Percentiles rank a stretch among this genome's conserved stretches.
Evolutionary conservation across 2,113 vertebrate genomes (phyloP).

Genomic region (Eubucco bourcierii): DNA sequence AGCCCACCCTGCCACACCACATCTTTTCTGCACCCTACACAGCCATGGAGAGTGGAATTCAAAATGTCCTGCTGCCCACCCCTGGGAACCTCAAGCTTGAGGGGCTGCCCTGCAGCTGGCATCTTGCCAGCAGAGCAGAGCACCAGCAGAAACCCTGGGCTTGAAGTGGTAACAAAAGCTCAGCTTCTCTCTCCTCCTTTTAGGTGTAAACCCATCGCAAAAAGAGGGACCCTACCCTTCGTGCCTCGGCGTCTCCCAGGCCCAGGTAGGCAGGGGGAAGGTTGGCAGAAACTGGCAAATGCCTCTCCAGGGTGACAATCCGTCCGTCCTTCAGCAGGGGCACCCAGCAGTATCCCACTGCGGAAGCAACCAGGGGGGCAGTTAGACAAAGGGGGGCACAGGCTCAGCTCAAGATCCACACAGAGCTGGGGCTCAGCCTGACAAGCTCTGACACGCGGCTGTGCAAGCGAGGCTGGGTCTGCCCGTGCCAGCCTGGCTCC

Average conservation of each 20-base stretch:
- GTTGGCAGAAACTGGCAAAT: conserved; percentile 86
- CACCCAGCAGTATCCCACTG: conserved; percentile 92
- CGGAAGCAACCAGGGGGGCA: not conserved
- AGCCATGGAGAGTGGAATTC: not conserved
- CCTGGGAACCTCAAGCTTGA: not conserved
- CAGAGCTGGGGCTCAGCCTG: not conserved
- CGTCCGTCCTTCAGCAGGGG: conserved; percentile 90
- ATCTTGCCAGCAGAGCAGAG: not conserved
- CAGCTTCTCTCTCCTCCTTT: not conserved
- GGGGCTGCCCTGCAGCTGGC: not conserved
- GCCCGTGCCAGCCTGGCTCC: rapidly evolving
- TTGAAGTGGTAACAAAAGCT: not conserved
- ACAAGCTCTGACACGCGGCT: not conserved
- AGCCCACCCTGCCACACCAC: not conserved
- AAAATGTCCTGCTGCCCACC: not conserved
- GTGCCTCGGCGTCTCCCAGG: conserved; percentile 77
- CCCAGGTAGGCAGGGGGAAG: conserved; percentile 88
- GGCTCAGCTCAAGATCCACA: not conserved
- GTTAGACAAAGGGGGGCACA: rapidly evolving
- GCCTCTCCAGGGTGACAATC: conserved; percentile 87
- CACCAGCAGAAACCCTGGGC: not conserved
- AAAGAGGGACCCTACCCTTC: conserved; percentile 77
- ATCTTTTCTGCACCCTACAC: not conserved
- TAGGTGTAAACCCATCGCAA: not conserved
- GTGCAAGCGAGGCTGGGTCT: not conserved